Conservation (phyloP, 2,797 vertebrate genomes). For the Pangasius sanitwongsei region DNA sequence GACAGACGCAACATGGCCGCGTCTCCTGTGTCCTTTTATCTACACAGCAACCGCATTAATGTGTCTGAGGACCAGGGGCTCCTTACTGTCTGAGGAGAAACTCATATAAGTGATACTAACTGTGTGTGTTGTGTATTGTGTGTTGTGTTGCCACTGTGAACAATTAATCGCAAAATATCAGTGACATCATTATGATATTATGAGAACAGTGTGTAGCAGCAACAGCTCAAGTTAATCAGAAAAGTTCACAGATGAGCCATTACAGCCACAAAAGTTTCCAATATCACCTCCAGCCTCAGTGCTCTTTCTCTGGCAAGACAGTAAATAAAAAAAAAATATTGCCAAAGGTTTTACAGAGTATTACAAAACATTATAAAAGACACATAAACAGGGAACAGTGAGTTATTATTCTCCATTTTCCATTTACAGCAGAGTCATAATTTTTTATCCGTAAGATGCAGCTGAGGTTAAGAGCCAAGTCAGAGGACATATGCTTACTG, state of each 20-base stretch:
- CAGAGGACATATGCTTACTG: neutral
- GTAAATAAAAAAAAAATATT: conserved; percentile 33
- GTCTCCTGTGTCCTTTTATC: conserved; percentile 53
- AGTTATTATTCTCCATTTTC: conserved; percentile 47
- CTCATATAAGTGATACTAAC: neutral
- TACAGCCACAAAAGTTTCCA: conserved; percentile 46
- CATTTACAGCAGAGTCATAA: conserved; percentile 40
- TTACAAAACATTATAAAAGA: conserved; percentile 50
- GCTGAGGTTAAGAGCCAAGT: conserved; percentile 10
- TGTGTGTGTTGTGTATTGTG: neutral
- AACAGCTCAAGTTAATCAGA: conserved; percentile 20
- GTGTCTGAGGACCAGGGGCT: conserved; percentile 35
- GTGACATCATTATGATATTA: conserved; percentile 5
- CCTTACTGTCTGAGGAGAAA: conserved; percentile 42
- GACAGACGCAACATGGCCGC: conserved; percentile 51
- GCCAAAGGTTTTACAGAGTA: conserved; percentile 42
- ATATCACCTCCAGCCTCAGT: conserved; percentile 38
- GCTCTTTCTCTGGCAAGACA: conserved; percentile 38
- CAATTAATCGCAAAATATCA: conserved; percentile 33
- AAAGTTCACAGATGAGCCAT: conserved; percentile 17
- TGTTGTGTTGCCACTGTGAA: conserved; percentile 17
- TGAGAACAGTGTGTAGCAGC: conserved; percentile 18
- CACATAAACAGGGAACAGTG: conserved; percentile 40
- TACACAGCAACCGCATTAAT: conserved; percentile 47
- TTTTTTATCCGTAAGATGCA: conserved; percentile 38